Base-by-base conservation (phyloP, 2,113 vertebrate species). In the Lepus americanus region DNA sequence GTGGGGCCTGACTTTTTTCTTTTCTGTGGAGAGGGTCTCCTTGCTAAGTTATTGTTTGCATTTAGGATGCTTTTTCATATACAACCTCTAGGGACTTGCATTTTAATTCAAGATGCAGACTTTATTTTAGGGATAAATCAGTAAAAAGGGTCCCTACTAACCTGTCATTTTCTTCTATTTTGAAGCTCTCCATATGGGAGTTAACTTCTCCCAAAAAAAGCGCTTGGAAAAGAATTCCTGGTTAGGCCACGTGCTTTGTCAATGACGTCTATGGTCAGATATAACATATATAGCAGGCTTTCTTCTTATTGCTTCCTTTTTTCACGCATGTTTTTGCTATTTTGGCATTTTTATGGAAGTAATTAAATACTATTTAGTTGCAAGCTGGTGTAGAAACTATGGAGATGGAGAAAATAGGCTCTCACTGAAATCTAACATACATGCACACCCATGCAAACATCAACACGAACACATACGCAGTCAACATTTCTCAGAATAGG, bases 161-260 rank as follows among this genome's bases (percentile, higher is more conserved):
- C 64, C 82, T 97, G 94, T 97, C 96, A 97, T 98, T 98, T 98
- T 98, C 84, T 96, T 96, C 97, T 97, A 92, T 97, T 98, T 98
- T 97, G 96, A 97, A 98, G 67, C 25, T 98, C 25, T 80, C 64
- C 78, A 11, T 95, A 95, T 91, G 95, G 92, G 31, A 98, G 94
- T 92, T 95, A 87, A 97, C 94, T 73, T 96, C 90, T 6, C 53
- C 49, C 33, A 91, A 94, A 97, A 92, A 97, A 97, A 97, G 96
- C 96, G 93, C 51, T 96, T 53, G 80, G n/a, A 86, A 97, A 98
- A 14, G 14, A 59, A 93, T 94, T 96, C 95, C 55, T 81, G 49
- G 25, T 92, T 96, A 80, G 80, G 63, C 74, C 85, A 66, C 96
- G 59, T 97, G 88, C 94, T 85, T 49, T n/a, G 84, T 90, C 96